Evolutionary conservation across 2,113 vertebrate genomes (phyloP).

Genomic region (Tyrannus savana): DNA sequence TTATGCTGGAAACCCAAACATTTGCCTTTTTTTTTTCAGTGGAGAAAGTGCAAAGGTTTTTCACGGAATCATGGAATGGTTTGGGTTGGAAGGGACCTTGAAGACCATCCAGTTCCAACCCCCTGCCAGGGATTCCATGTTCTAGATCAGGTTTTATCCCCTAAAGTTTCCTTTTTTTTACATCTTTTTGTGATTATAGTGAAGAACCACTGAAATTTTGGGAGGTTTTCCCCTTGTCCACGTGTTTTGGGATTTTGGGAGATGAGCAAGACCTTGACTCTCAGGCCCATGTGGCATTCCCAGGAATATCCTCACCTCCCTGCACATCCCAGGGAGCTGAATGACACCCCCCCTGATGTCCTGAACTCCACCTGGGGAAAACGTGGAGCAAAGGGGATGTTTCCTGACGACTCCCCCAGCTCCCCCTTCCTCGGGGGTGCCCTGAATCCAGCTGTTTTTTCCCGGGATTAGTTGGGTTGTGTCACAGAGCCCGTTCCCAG

Average conservation of each 20-base stretch:
- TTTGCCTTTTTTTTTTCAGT: not conserved
- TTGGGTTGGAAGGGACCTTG: not conserved
- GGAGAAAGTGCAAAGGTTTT: not conserved
- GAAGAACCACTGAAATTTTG: too few relatives aligned
- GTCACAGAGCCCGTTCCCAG: accelerated
- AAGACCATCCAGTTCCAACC: not conserved
- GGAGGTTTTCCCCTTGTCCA: not conserved
- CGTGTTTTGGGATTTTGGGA: not conserved
- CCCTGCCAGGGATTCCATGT: not conserved
- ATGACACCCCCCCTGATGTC: accelerated
- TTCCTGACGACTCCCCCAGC: not conserved
- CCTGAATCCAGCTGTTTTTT: accelerated
- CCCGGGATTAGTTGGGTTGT: not conserved
- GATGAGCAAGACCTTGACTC: too few relatives aligned
- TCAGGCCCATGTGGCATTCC: not conserved
- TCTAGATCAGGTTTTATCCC: not conserved
- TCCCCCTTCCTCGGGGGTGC: not conserved
- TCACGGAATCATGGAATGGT: not conserved
- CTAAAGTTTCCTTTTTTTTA: too few relatives aligned
- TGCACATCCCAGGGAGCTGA: accelerated
- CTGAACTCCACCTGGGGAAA: not conserved
- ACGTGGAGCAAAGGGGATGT: too few relatives aligned
- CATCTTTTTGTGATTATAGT: accelerated
- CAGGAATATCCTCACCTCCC: not conserved
- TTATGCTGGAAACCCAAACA: not conserved